phyloP scores from a whole-genome alignment of 2,797 vertebrate genomes.

The Iguana delicatissima region DNA sequence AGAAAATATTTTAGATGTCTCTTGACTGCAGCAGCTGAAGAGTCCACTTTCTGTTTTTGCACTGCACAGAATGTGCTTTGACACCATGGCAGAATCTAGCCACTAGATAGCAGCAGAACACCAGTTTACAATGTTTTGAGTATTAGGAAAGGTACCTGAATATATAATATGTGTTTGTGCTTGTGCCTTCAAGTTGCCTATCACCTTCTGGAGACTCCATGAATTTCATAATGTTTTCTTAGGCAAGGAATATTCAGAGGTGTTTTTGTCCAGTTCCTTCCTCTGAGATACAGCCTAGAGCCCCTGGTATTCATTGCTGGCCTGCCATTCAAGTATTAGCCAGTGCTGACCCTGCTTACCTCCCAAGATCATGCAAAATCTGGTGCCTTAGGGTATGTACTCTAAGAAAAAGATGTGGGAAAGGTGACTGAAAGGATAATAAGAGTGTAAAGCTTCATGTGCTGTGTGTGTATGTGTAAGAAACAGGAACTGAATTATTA shows the following conservation, averaged over 20 bases:
- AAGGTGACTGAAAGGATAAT: neutral
- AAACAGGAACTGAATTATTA: neutral
- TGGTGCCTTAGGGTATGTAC: neutral
- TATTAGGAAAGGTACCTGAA: neutral
- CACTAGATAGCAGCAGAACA: constrained; percentile 74
- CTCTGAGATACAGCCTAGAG: no score
- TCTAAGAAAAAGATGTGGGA: neutral
- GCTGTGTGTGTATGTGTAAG: neutral
- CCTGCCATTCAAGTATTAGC: no score
- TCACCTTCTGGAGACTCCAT: no score
- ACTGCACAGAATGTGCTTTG: rapidly evolving
- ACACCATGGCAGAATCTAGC: neutral
- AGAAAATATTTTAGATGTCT: neutral
- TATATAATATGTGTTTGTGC: neutral
- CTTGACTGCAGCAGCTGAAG: neutral
- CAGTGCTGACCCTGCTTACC: no score
- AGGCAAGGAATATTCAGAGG: no score
- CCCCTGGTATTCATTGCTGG: no score
- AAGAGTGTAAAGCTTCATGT: neutral
- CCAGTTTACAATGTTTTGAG: neutral
- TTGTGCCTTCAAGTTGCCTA: no score
- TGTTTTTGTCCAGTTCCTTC: no score
- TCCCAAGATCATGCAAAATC: no score
- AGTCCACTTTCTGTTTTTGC: neutral
- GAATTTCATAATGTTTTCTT: no score